Evolutionary conservation across 2,888 invertebrate genomes (phyloP).

Genomic region (Dendrolimus houi): DNA sequence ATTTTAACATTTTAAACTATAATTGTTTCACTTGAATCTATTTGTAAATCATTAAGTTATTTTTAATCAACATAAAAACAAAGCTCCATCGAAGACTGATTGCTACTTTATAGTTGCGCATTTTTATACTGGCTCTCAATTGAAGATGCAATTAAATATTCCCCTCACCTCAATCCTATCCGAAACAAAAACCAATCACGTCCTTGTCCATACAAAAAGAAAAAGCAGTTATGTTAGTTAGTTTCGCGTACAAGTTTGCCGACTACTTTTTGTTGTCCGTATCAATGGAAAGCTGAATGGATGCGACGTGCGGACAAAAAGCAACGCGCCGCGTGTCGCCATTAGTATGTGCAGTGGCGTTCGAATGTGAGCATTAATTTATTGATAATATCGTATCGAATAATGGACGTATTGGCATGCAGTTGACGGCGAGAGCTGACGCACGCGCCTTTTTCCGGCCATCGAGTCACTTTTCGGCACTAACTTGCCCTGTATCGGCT

Average conservation of each 20-base stretch:
- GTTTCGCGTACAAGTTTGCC: slow-evolving; percentile 40
- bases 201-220: slow-evolving; percentile 43
- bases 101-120: not conserved
- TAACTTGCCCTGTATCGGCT: not conserved
- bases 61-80: not conserved
- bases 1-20: too few relatives aligned
- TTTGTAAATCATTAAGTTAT: not conserved
- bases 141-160: slow-evolving; percentile 45
- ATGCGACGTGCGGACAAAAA: slow-evolving; percentile 43
- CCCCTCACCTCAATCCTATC: slow-evolving; percentile 28
- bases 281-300: slow-evolving; percentile 71
- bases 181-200: slow-evolving; percentile 53
- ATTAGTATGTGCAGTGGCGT: slow-evolving; percentile 67
- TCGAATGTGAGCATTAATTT: slow-evolving; percentile 70
- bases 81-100: not conserved
- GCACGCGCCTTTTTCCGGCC: slow-evolving; percentile 62
- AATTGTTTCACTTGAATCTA: too few relatives aligned
- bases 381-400: slow-evolving; percentile 67
- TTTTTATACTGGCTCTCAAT: slow-evolving; percentile 11
- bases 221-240: slow-evolving; percentile 52
- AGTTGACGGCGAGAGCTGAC: slow-evolving; percentile 14
- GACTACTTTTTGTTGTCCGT: slow-evolving; percentile 53
- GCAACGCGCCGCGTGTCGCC: slow-evolving; percentile 61
- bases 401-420: slow-evolving; percentile 50
- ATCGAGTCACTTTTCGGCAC: slow-evolving; percentile 16